Percentiles rank a stretch among this genome's conserved stretches.
Conservation (phyloP, 2,888 invertebrate species). For the Brachylomia viminalis region DNA sequence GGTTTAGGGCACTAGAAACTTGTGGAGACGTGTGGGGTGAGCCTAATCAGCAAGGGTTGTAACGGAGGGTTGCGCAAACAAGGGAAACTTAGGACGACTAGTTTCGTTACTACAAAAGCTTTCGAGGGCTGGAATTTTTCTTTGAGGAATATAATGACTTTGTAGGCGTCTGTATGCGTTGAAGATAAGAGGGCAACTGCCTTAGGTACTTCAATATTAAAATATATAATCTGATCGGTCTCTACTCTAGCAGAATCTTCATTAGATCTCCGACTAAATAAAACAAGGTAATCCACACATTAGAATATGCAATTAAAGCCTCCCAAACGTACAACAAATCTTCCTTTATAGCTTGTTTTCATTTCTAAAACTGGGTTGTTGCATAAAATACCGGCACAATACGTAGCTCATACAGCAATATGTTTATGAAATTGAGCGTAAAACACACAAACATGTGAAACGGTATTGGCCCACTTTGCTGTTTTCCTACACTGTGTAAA, state of each 20-base stretch:
- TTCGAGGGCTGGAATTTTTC: constrained; percentile 51
- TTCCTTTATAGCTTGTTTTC: constrained; percentile 53
- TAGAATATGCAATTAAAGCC: constrained; percentile 48
- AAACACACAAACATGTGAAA: constrained; percentile 56
- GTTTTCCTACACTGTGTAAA: constrained; percentile 54
- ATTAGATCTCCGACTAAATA: constrained; percentile 21
- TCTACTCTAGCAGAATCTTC: neutral
- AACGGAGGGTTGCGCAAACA: constrained; percentile 68
- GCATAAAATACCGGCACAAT: constrained; percentile 46
- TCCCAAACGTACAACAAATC: constrained; percentile 47
- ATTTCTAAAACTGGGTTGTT: constrained; percentile 56
- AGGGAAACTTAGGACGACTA: constrained; percentile 65
- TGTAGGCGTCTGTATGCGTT: constrained; percentile 20
- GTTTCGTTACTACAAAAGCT: constrained; percentile 63
- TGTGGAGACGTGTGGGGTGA: constrained; percentile 64
- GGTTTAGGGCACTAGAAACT: constrained; percentile 70
- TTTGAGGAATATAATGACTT: constrained; percentile 57
- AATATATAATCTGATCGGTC: neutral
- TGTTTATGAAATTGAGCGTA: constrained; percentile 60
- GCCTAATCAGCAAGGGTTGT: constrained; percentile 72
- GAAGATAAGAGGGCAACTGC: constrained; percentile 9
- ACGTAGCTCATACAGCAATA: constrained; percentile 43
- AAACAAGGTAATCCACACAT: constrained; percentile 19
- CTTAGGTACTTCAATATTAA: neutral
- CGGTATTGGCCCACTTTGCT: constrained; percentile 57